Conservation (phyloP, 2,888 invertebrate genomes). For the Hemaris fuciformis region DNA sequence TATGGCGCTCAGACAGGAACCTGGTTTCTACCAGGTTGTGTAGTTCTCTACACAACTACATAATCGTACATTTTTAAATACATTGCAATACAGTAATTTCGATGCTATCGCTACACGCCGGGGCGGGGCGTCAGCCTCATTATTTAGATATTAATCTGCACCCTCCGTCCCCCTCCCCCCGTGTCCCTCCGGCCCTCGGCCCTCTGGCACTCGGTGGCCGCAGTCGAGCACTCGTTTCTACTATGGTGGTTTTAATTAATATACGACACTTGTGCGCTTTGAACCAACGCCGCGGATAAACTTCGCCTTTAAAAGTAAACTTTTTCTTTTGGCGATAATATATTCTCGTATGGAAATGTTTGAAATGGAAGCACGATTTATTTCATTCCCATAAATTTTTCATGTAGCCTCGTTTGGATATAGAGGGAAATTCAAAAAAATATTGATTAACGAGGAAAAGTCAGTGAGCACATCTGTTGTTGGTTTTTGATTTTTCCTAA, state of each 20-base stretch:
- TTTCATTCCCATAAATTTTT: not conserved
- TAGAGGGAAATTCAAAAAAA: too few species aligned
- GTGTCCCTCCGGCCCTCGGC: slow-evolving; percentile 28
- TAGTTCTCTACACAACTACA: not conserved
- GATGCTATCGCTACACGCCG: slow-evolving; percentile 53
- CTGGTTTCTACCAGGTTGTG: too few species aligned
- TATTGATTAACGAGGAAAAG: too few species aligned
- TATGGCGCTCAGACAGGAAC: not conserved
- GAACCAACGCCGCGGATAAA: not conserved
- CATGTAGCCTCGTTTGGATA: too few species aligned
- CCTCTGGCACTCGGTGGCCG: slow-evolving; percentile 16
- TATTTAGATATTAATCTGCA: slow-evolving; percentile 79
- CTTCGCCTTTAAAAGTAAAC: slow-evolving; percentile 6
- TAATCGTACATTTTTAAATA: not conserved
- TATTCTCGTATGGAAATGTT: not conserved
- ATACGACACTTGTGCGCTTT: slow-evolving; percentile 52
- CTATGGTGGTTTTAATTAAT: slow-evolving; percentile 58
- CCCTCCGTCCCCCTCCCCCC: slow-evolving; percentile 40
- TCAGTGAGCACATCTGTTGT: too few species aligned
- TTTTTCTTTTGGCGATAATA: not conserved
- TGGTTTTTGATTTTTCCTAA: too few species aligned
- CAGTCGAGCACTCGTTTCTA: slow-evolving; percentile 19
- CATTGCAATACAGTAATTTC: slow-evolving; percentile 15
- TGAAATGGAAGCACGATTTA: not conserved
- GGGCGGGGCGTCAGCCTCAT: slow-evolving; percentile 74